A percentile compares a stretch with the other conserved stretches of the same genome.
phyloP scores from a whole-genome alignment of 2,888 invertebrate genomes.

The Scaptomyza reducta region DNA sequence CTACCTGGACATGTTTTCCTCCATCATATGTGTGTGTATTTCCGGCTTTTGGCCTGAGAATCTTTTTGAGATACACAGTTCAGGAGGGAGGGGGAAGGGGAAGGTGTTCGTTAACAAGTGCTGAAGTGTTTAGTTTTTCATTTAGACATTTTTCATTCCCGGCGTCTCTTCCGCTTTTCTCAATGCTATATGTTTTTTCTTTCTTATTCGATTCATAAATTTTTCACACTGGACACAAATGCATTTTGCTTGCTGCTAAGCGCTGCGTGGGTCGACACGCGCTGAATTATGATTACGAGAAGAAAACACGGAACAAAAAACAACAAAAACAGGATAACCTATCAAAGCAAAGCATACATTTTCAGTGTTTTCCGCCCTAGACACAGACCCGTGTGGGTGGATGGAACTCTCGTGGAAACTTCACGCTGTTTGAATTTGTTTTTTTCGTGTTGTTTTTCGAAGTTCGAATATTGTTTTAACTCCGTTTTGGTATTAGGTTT shows the following conservation, averaged over 20 bases:
- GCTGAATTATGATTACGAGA: constrained; percentile 71
- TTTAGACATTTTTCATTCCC: constrained; percentile 12
- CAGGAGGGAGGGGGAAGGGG: background rate
- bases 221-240: constrained; percentile 61
- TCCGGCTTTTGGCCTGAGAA: constrained; percentile 33
- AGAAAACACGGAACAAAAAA: constrained; percentile 33
- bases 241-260: constrained; percentile 32
- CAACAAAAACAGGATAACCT: constrained; percentile 39
- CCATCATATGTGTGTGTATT: constrained; percentile 11
- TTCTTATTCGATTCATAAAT: constrained; percentile 42
- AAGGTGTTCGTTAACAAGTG: constrained; percentile 27
- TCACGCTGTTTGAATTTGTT: constrained; percentile 24
- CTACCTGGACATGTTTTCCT: constrained; percentile 48
- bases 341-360: constrained; percentile 74
- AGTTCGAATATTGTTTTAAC: no score
- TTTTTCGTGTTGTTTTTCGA: constrained; percentile 27
- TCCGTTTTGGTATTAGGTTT: no score
- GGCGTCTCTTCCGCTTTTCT: constrained; percentile 5
- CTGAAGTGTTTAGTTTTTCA: constrained; percentile 14
- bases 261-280: constrained; percentile 66
- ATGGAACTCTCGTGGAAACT: constrained; percentile 46
- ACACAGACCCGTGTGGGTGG: constrained; percentile 48
- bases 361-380: constrained; percentile 15
- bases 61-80: constrained; percentile 6
- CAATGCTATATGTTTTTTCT: constrained; percentile 7